Evolutionary conservation across 2,797 vertebrate genomes (phyloP), one percentile per base, ranked within the genome.

Genomic region (Bovichtus diacanthus): DNA sequence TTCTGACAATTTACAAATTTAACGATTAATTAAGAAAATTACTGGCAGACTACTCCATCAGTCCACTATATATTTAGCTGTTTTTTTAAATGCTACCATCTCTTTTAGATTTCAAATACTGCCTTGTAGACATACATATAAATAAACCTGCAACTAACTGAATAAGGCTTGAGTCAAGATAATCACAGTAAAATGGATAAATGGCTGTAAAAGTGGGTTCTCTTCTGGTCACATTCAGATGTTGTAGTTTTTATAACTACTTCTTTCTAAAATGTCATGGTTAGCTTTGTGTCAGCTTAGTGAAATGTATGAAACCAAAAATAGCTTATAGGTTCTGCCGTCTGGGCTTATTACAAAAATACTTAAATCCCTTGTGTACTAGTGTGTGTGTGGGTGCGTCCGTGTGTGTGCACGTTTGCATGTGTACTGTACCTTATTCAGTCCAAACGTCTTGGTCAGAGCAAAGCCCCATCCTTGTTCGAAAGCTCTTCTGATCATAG

Each of bases 401-500:
- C n/a, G 4, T 39, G 19, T 69, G 13, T 47, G 34, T 39, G 34
- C 36, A 27, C 64, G n/a, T 50, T 62, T 50, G 47, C 47, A 34
- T 71, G 36, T 1, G 10, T 15, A 1, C 8, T 9, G 10, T 76
- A 97, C 97, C 97, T 99, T 98, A 91, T 99, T 94, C 80, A 99
- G 89, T 50, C 95, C 96, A 86, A 99, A 99, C 0, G 97, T 99
- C 93, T 99, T 98, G 80, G 97, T 99, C 82, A 99, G 89, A 73
- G 97, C 96, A 62, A 98, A 99, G 64, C 95, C 96, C 98, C 97
- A 98, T 56, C 97, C 97, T 64, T 97, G 95, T 85, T 97, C 94
- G 88, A 99, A 99, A 21, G 96, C 97, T 93, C 97, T 95, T 80
- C 96, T 95, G 84, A 99, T 98, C 97, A 98, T 98, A 18, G 97